Evolutionary conservation across 1,140 invertebrate genomes (phyloP), one percentile per base, ranked within the genome.

Genomic region (Pseudobourletiella spinata): DNA sequence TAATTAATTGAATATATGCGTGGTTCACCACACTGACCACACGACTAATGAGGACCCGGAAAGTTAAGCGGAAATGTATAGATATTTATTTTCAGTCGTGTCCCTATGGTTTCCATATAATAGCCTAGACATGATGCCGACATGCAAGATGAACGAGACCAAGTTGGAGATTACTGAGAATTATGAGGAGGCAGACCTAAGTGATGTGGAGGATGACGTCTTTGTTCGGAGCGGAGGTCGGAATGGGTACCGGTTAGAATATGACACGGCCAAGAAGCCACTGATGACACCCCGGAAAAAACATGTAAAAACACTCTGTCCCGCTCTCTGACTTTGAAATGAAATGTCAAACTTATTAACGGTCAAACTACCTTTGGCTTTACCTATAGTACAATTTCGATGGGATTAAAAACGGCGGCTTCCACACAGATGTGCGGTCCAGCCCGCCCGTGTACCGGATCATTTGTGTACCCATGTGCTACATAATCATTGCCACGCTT

Each of bases 191-290:
- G 62, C 70, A 4, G 70, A 71, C 15, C 43, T 69, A 20, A 60
- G 55, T 63, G 85, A 87, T 73, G 80, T 86, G 2, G 86, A 87
- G 70, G 86, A 87, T 73, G 84, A 85, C 72, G 86, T 88, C 16
- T 87, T 88, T 69, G 86, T 87, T 63, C 77, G 84, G 64, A 84
- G 86, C 77, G 84, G 84, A 11, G 65, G 63, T 1, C 80, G 81
- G 74, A 82, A 79, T 70, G 79, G 80, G 32, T 79, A 75, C 60
- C 77, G 78, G 66, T 55, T 79, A n/a, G 77, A 86, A 76, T 59
- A 83, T 63, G 82, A 84, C 68, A 83, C 82, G 3, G 80, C 86
- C n/a, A 87, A 87, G 72, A 78, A 84, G 58, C 86, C 85, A 1
- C 69, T 88, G 8, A 88, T 88, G 85, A 82, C 85, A 6, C 85